Conservation (phyloP, 2,113 vertebrate genomes). For the Parus major region DNA sequence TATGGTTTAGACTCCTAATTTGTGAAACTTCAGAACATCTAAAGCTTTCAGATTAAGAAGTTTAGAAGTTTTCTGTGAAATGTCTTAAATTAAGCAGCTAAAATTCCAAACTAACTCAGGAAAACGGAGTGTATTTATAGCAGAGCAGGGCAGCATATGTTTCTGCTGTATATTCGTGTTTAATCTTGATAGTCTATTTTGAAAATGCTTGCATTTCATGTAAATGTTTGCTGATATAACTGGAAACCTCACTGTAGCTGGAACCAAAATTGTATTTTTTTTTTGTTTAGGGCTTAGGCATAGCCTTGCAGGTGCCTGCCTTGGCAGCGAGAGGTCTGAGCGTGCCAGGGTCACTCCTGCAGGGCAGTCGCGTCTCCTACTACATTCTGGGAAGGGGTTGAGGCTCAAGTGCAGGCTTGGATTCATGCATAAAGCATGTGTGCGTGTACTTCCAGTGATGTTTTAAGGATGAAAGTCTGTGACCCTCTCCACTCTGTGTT, state of each 20-base stretch:
- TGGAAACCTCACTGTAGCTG: not conserved
- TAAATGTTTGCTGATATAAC: not conserved
- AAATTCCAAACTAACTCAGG: not conserved
- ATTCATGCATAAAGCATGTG: fast-evolving
- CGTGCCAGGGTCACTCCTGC: fast-evolving
- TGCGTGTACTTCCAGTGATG: not conserved
- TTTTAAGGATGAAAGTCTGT: not conserved
- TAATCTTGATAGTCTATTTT: not conserved
- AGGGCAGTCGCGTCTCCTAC: fast-evolving
- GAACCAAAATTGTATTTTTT: not conserved
- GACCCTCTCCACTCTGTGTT: not conserved
- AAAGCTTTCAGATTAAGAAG: not conserved
- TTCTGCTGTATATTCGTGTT: not conserved
- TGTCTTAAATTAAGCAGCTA: not conserved
- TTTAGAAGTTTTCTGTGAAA: not conserved
- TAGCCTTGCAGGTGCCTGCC: not conserved
- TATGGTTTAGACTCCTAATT: not conserved
- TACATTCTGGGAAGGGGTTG: fast-evolving
- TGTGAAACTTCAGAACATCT: not conserved
- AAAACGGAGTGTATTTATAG: not conserved
- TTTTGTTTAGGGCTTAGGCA: not conserved
- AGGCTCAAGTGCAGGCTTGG: not conserved
- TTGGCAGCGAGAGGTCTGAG: not conserved
- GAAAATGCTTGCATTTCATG: not conserved
- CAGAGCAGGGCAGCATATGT: not conserved